A percentile compares a stretch with the other conserved stretches of the same genome.
Conservation (phyloP, 2,113 vertebrate species). For the Varanus salvator region DNA sequence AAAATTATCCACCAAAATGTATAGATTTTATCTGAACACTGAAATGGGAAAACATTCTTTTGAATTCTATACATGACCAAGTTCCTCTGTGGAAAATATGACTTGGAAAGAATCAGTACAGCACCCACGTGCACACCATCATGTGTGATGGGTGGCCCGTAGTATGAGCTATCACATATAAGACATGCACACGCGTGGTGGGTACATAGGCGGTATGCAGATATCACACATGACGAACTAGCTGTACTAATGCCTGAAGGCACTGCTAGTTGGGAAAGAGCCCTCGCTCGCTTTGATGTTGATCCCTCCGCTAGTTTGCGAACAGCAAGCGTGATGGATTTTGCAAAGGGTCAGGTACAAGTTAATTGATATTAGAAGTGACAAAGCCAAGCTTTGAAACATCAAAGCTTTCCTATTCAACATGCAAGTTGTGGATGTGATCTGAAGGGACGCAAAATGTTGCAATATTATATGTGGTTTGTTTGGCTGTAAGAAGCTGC, state of each 20-base stretch:
- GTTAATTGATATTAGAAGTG: constrained; percentile 28
- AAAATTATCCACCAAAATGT: not conserved
- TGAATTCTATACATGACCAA: not conserved
- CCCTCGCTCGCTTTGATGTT: not conserved
- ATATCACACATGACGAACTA: not conserved
- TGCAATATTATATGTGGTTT: not conserved
- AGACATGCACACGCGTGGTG: too few species aligned
- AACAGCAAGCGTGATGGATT: not conserved
- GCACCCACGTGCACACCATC: not conserved
- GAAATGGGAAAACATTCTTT: not conserved
- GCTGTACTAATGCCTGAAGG: not conserved
- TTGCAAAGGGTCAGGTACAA: constrained; percentile 9
- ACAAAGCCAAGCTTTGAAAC: constrained; percentile 8
- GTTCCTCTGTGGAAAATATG: not conserved
- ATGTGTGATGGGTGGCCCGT: not conserved
- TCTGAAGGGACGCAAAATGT: constrained; percentile 18
- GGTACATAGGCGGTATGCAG: too few species aligned
- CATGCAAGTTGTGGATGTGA: not conserved
- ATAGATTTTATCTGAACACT: not conserved
- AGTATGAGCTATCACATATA: not conserved
- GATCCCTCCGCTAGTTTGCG: not conserved
- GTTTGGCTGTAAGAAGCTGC: not conserved
- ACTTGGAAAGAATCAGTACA: not conserved
- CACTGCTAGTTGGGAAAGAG: too few species aligned
- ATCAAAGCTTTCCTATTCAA: not conserved